These are phyloP conservation scores for Eospalax fontanierii DNA, from an alignment of 2,797 vertebrate genomes.

Conservation along the genomic window DNA sequence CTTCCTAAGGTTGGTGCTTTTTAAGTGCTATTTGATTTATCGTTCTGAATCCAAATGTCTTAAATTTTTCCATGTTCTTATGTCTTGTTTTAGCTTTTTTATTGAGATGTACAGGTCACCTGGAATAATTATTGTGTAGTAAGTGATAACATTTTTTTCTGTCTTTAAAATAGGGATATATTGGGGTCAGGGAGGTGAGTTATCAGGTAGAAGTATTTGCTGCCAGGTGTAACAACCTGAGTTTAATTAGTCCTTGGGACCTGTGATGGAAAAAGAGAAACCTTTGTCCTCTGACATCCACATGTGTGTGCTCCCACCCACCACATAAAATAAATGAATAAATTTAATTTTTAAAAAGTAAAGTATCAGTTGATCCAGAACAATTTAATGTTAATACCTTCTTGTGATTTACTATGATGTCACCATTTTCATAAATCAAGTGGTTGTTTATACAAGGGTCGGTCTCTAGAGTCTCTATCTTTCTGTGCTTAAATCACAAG, in stretches of 20 bases:
- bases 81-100: conserved; percentile 22
- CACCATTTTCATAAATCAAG: neutral
- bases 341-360: no score
- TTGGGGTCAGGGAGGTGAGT: no score
- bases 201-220: no score
- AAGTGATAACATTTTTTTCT: neutral
- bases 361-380: neutral
- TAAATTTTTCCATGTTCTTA: neutral
- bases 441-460: neutral
- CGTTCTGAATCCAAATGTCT: conserved; percentile 2
- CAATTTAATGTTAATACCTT: neutral
- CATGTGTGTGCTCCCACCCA: no score
- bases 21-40: conserved; percentile 23
- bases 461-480: neutral
- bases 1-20: conserved; percentile 13
- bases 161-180: neutral
- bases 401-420: neutral
- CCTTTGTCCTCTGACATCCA: no score
- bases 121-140: neutral
- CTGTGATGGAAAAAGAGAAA: no score
- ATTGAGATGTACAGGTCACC: neutral
- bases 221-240: no score
- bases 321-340: no score
- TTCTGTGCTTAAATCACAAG: neutral
- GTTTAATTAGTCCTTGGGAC: no score